Percentiles rank a stretch among this genome's conserved stretches.
Evolutionary conservation across 2,888 invertebrate genomes (phyloP).

Genomic region (Julus scandinavius): DNA sequence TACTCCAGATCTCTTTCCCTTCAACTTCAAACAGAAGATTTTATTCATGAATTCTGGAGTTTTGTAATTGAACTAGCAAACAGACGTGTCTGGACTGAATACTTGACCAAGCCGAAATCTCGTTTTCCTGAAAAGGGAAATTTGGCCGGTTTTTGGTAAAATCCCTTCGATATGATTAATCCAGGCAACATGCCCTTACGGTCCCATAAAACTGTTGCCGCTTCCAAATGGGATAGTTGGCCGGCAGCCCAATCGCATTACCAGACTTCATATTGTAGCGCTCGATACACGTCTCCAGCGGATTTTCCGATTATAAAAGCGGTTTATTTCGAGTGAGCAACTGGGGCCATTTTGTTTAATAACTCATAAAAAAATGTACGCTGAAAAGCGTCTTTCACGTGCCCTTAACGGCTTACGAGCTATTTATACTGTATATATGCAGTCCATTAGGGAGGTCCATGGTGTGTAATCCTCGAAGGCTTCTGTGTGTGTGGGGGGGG

Average conservation of each 20-base stretch:
- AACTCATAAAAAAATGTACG: slow-evolving; percentile 8
- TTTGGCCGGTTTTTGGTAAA: background rate
- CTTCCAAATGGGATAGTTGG: slow-evolving; percentile 6
- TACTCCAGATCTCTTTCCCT: too few species aligned
- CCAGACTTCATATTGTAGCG: background rate
- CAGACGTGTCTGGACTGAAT: too few species aligned
- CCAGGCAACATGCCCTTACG: slow-evolving; percentile 1
- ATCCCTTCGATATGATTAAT: slow-evolving; percentile 12
- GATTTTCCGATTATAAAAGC: background rate
- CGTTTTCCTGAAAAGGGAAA: background rate
- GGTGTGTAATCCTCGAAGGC: background rate
- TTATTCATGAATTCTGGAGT: too few species aligned
- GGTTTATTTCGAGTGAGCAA: slow-evolving; percentile 16
- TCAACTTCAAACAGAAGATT: too few species aligned
- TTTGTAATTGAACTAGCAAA: too few species aligned
- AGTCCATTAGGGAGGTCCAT: background rate
- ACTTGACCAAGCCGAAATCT: background rate
- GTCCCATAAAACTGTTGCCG: slow-evolving; percentile 37
- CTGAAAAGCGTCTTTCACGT: background rate
- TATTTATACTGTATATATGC: background rate
- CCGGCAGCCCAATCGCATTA: background rate
- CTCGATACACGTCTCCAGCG: slow-evolving; percentile 12
- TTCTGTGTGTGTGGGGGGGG: too few species aligned
- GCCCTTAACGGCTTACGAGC: background rate
- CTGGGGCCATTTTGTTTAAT: slow-evolving; percentile 35